Evolutionary conservation across 2,888 invertebrate species (phyloP).

Genomic region (Pachycephus smyrnensis): DNA sequence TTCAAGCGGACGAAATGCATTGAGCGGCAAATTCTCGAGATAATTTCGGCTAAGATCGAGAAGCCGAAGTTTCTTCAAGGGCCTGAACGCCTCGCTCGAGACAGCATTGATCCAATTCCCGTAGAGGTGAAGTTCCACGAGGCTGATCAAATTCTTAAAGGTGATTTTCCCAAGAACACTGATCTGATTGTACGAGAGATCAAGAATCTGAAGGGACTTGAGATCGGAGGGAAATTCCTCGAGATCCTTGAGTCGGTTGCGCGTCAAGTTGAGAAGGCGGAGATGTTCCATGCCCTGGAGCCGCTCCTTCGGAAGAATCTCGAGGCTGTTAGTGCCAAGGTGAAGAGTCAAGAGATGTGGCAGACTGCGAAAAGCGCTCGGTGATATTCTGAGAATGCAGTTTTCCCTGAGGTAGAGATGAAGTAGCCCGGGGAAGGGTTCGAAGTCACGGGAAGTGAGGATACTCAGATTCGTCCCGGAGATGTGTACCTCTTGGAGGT

Average conservation of each 20-base stretch:
- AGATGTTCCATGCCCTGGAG: slow-evolving; percentile 83
- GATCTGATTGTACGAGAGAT: slow-evolving; percentile 87
- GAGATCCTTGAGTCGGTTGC: slow-evolving; percentile 83
- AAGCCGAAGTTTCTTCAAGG: slow-evolving; percentile 79
- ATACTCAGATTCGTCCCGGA: slow-evolving; percentile 85
- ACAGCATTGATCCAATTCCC: slow-evolving; percentile 87
- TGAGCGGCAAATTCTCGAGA: slow-evolving; percentile 83
- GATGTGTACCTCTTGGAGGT: slow-evolving; percentile 83
- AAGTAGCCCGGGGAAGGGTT: slow-evolving; percentile 82
- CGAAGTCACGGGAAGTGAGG: slow-evolving; percentile 87
- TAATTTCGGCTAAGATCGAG: slow-evolving; percentile 88
- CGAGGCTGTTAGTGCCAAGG: slow-evolving; percentile 85
- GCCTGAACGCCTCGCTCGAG: slow-evolving; percentile 82
- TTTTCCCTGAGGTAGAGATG: slow-evolving; percentile 81
- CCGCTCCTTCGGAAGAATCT: slow-evolving; percentile 85
- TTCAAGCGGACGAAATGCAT: slow-evolving; percentile 83
- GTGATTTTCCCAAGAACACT: slow-evolving; percentile 82
- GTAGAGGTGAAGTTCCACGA: slow-evolving; percentile 83
- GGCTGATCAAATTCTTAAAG: slow-evolving; percentile 80
- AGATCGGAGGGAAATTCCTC: slow-evolving; percentile 86
- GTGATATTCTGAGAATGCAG: slow-evolving; percentile 82
- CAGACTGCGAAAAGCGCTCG: slow-evolving; percentile 85
- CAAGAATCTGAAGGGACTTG: slow-evolving; percentile 81
- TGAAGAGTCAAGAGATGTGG: slow-evolving; percentile 85
- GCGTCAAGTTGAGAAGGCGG: slow-evolving; percentile 84